Base-by-base conservation (phyloP, 2,797 vertebrate genomes). In the Epinephelus malabaricus region DNA sequence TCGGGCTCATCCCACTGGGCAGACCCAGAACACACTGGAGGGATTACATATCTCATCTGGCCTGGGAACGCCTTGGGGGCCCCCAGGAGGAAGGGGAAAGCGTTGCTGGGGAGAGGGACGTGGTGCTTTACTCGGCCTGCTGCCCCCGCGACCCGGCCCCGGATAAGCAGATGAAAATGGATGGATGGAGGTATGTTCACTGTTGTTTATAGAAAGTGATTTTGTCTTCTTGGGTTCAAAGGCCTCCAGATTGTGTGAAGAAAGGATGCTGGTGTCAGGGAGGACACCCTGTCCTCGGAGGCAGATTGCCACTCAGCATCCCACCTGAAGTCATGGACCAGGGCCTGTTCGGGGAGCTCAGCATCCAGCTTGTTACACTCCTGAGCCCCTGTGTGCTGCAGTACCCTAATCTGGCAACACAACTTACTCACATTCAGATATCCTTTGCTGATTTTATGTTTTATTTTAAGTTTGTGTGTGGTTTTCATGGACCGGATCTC, bases 341-440 rank as follows among this genome's bases (percentile, higher is more conserved):
- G 13, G 95, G 95, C 63, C 80, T 96, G 80, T 94, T 90, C 19
- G 95, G 95, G 61, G 93, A 94, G 58, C 88, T 95, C 76, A 91
- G 86, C 56, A 19, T 95, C 51, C 88, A 92, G 71, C 67, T 88
- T 11, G 81, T 95, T 34, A 88, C 91, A 6, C 77, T 94, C 4
- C 91, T 96, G 49, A 88, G 86, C 25, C 95, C 95, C 3, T 96
- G 95, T 83, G 73, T 95, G 90, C 81, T 86, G 58, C 94, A 94
- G 74, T 95, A 95, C 76, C 95, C 95, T 53, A 95, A 96, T 89
- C 83, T 93, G 82, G 55, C 91, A 70, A 90, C 92, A 69, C 76
- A 70, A 9, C 90, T 96, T 56, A 88, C 92, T 45, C 76, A 70
- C 45, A 93, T 96, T 78, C 86, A 91, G 79, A 94, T 96, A 96